These are phyloP conservation scores for Rhinoderma darwinii DNA, from an alignment of 2,113 vertebrate genomes.

Conservation along the genomic window DNA sequence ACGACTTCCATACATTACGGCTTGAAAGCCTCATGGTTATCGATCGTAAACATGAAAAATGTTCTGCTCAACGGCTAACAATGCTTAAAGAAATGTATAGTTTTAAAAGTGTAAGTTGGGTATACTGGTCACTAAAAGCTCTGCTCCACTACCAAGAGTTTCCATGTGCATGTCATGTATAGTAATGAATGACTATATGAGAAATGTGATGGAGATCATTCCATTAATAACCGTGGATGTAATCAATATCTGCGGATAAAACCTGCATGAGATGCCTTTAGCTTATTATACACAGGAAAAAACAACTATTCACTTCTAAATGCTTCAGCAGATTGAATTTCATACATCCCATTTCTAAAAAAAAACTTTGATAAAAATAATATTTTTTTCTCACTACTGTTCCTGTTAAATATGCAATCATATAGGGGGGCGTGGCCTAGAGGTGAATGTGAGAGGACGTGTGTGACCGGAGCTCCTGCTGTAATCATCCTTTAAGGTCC, in stretches of 20 bases:
- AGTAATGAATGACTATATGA: not conserved
- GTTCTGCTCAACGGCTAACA: slow-evolving; percentile 14
- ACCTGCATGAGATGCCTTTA: not conserved
- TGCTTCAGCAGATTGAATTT: not conserved
- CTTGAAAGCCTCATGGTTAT: slow-evolving; percentile 25
- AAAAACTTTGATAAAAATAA: not conserved
- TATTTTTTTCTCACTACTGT: not conserved
- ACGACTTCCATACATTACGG: slow-evolving; percentile 24
- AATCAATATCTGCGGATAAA: not conserved
- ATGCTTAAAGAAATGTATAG: not conserved
- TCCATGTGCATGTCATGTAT: not conserved
- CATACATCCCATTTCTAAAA: not conserved
- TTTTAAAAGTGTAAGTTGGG: not conserved
- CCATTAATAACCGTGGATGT: not conserved
- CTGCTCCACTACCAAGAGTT: not conserved
- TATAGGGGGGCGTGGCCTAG: too few species aligned
- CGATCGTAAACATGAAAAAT: slow-evolving; percentile 28
- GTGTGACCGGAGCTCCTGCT: too few species aligned
- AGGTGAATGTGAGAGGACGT: too few species aligned
- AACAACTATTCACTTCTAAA: not conserved
- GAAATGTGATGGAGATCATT: not conserved
- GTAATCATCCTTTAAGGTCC: too few species aligned
- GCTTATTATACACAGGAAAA: not conserved
- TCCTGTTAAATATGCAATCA: not conserved
- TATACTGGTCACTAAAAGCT: not conserved